Evolutionary conservation across 1,140 invertebrate species (phyloP).

Genomic region (Danaus plexippus): DNA sequence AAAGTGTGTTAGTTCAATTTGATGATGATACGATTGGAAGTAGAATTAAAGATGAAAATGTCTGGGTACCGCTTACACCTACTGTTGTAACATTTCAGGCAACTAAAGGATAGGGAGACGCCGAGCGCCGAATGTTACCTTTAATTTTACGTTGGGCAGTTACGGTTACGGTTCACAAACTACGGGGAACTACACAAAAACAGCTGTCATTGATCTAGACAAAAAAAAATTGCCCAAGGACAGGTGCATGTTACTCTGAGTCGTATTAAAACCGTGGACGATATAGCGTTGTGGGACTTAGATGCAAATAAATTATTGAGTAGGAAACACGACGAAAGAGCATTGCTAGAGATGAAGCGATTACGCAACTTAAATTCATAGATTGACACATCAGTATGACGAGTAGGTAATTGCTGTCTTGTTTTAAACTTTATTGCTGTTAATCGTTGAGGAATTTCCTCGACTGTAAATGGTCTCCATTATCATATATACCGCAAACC

Average conservation of each 20-base stretch:
- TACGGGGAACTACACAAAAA: slow-evolving; percentile 45
- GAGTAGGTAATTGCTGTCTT: too few relatives aligned
- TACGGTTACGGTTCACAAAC: slow-evolving; percentile 45
- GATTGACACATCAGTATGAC: too few relatives aligned
- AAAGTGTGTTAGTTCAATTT: slow-evolving; percentile 24
- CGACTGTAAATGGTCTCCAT: too few relatives aligned
- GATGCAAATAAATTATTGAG: slow-evolving; percentile 24
- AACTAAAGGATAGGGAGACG: slow-evolving; percentile 26
- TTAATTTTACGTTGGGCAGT: slow-evolving; percentile 50
- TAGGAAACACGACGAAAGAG: slow-evolving; percentile 20
- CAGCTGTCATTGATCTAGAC: slow-evolving; percentile 43
- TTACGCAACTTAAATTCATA: too few relatives aligned
- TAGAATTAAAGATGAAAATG: slow-evolving; percentile 25
- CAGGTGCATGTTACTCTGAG: slow-evolving; percentile 36
- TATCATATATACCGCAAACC: too few relatives aligned
- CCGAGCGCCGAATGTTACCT: slow-evolving; percentile 45
- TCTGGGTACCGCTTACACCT: slow-evolving; percentile 18
- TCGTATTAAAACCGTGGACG: slow-evolving; percentile 20
- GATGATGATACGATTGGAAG: slow-evolving; percentile 25
- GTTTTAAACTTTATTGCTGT: too few relatives aligned
- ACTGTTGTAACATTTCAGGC: slow-evolving; percentile 23
- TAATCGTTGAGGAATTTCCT: too few relatives aligned
- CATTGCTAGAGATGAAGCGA: slow-evolving; percentile 18
- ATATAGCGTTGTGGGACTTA: slow-evolving; percentile 22
- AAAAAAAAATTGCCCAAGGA: slow-evolving; percentile 30